Conservation (phyloP, 2,888 invertebrate genomes). For the Lathronympha strigana region DNA sequence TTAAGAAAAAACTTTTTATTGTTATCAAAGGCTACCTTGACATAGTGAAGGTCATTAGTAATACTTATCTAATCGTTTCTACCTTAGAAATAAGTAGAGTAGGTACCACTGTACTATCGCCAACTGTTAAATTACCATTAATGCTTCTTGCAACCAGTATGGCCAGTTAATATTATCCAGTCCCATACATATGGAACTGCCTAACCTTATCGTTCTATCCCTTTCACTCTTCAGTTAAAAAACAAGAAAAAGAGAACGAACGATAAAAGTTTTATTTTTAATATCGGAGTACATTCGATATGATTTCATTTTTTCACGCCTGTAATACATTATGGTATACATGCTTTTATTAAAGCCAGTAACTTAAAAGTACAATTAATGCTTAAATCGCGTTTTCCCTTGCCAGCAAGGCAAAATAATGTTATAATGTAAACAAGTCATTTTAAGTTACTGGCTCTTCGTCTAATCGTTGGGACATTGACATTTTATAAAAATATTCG, state of each 20-base stretch:
- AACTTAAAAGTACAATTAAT: background rate
- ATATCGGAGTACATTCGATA: background rate
- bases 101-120: conserved; percentile 12
- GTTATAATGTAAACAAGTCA: background rate
- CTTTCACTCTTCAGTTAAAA: background rate
- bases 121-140: background rate
- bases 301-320: background rate
- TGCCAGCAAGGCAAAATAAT: background rate
- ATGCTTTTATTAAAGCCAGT: background rate
- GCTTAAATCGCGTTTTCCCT: background rate
- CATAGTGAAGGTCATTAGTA: conserved; percentile 55
- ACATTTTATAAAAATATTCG: conserved; percentile 16
- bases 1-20: conserved; percentile 57
- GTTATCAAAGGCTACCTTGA: conserved; percentile 57
- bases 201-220: background rate
- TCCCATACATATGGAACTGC: background rate
- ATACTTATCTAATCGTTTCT: conserved; percentile 53
- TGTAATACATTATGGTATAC: background rate
- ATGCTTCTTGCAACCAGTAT: no score
- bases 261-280: background rate
- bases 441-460: conserved; percentile 13
- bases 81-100: conserved; percentile 22
- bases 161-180: no score
- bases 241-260: background rate
- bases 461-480: conserved; percentile 27